These are phyloP conservation scores for Tapirus indicus DNA, from an alignment of 2,797 vertebrate species.

Conservation along the genomic window DNA sequence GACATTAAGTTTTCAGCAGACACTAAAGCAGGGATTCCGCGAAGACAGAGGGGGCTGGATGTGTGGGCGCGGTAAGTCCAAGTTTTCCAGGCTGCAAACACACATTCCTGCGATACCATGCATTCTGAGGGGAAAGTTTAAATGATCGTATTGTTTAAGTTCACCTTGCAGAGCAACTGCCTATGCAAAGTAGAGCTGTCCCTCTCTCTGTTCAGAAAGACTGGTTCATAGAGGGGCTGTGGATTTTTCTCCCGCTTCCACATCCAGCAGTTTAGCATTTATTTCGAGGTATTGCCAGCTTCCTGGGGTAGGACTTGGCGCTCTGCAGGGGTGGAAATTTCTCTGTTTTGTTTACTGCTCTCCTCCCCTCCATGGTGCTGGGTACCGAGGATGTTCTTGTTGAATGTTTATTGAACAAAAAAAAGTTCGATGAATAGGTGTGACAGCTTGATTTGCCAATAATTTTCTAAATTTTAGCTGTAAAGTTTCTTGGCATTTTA, in stretches of 20 bases:
- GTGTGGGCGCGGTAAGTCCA: background rate
- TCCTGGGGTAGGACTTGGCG: background rate
- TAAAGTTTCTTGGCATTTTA: background rate
- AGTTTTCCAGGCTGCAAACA: background rate
- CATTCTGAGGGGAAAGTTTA: background rate
- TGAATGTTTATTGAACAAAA: background rate
- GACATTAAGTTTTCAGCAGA: conserved; percentile 57
- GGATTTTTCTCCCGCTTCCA: background rate
- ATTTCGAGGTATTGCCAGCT: background rate
- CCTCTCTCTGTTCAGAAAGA: background rate
- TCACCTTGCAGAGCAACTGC: background rate
- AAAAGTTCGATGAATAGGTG: background rate
- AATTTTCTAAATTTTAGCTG: background rate
- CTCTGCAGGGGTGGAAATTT: background rate
- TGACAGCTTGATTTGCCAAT: background rate
- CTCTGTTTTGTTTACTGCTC: background rate
- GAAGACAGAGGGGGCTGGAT: background rate
- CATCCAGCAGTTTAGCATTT: background rate
- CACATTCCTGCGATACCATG: background rate
- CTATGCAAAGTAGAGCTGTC: background rate
- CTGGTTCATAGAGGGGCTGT: background rate
- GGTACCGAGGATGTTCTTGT: background rate
- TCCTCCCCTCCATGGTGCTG: no score
- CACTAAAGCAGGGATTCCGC: background rate
- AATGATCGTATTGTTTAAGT: background rate